Base-by-base conservation (phyloP, 64 coral and sea anemone genomes). In the Dendronephthya gigantea region DNA sequence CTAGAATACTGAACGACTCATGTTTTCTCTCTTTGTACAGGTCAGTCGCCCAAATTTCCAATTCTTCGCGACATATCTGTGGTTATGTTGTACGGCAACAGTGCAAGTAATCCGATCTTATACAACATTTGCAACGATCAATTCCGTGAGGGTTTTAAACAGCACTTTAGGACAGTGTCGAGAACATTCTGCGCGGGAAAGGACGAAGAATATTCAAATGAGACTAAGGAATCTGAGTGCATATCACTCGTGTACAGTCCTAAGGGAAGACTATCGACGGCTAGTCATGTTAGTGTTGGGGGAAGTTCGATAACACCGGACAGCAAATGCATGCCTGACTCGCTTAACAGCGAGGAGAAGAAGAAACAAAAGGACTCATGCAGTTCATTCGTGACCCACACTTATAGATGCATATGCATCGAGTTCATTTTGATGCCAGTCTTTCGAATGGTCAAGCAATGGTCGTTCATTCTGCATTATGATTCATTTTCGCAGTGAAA, bases 121-220 rank as follows among this genome's bases (percentile, higher is more conserved):
- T 79, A 79, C 72, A 79, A 79, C 13, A 79, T 79, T 9, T 79
- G 72, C 32, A 79, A 79, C 32, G 72, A 79, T 12, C 72, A 79
- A 79, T 79, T 79, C 10, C 72, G 72, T 10, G 72, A 79, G 4
- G 72, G 72, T 17, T 79, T 79, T 19, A 79, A 39, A 79, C 30
- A 79, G 2, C 37, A 79, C 72, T 34, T 79, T 15, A 79, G 36
- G 29, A 29, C 72, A 4, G 34, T 8, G 34, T 36, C 36, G 22
- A 79, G 72, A 79, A 79, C 72, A 79, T 36, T 79, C 4, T 79
- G 72, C 37, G 19, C 36, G 2, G 72, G 72, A 19, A 79, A 39
- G 30, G 36, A 79, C 12, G 72, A 79, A 4, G 72, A 79, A 33
- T 34, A 79, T 36, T 79, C 72, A 30, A 36, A 36, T 19, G 32